A percentile compares a stretch with the other conserved stretches of the same genome.
Evolutionary conservation across 2,797 vertebrate species (phyloP).

Genomic region (Tinamus major): DNA sequence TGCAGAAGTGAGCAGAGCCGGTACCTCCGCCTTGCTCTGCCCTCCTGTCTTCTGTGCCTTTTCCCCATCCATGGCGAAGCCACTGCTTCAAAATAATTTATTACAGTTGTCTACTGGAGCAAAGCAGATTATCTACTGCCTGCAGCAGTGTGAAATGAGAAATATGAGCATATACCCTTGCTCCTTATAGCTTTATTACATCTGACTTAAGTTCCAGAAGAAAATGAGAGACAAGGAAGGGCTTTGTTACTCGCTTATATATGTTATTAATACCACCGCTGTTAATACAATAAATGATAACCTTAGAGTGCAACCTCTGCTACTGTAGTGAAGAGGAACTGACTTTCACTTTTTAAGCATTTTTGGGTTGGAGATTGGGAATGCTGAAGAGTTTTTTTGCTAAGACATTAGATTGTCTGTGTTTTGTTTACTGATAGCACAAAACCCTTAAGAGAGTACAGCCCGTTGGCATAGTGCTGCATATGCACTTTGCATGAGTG

Average conservation of each 20-base stretch:
- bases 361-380: background rate
- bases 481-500: background rate
- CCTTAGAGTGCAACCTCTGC: background rate
- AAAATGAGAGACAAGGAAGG: background rate
- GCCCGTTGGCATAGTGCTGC: rapidly evolving
- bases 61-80: background rate
- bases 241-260: background rate
- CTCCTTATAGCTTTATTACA: background rate
- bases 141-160: background rate
- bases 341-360: background rate
- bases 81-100: background rate
- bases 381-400: rapidly evolving
- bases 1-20: background rate
- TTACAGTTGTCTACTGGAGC: background rate
- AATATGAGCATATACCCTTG: background rate
- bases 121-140: background rate
- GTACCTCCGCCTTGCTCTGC: background rate
- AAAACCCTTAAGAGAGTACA: background rate
- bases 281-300: background rate
- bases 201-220: background rate
- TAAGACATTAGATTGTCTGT: background rate
- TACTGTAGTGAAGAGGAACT: background rate
- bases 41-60: background rate
- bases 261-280: background rate
- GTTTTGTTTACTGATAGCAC: background rate